Base-by-base conservation (phyloP, 2,888 invertebrate genomes). In the Stegophylla sp. region DNA sequence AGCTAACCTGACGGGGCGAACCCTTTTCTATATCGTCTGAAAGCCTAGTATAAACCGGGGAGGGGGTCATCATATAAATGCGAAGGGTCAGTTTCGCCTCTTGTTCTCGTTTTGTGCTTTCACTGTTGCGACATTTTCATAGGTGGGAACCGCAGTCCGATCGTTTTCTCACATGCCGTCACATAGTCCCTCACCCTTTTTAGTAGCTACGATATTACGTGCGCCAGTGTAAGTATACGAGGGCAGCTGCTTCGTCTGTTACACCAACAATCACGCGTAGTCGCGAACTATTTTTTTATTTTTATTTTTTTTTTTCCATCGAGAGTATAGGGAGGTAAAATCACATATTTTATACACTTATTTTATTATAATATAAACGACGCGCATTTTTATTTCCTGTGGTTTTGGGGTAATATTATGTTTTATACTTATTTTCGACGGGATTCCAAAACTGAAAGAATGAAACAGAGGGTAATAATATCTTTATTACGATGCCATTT, bases 121-220 rank as follows among this genome's bases (percentile, higher is more conserved):
- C 51, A 59, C 59, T 77, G 51, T 79, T 79, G 79, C 79, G 79
- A 79, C 79, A 79, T 79, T 69, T 79, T 79, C 71, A 79, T 79
- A 79, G 79, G 79, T 79, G 79, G 79, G 79, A 79, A 79, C 79
- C 79, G n/a, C 71, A 71, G 69, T 28, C 61, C 63, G 69, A 61
- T 63, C 71, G 63, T 79, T 79, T 79, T 79, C 79, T 79, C 79
- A 79, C 79, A 79, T 79, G 51, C 79, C 79, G 71, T 51, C 63
- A 61, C 71, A 79, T 61, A 61, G 51, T 48, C 79, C 79, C 79
- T 79, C 79, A 63, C 79, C 79, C 79, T 79, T 79, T 79, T 71
- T 63, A 23, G 61, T 63, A 23, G 61, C 63, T 15, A 7, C 41
- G 61, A 28, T 45, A 59, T 77, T 67, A 69, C 76, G 15, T 43